phyloP scores from a whole-genome alignment of 2,888 invertebrate species.

The Microctonus hyperodae region DNA sequence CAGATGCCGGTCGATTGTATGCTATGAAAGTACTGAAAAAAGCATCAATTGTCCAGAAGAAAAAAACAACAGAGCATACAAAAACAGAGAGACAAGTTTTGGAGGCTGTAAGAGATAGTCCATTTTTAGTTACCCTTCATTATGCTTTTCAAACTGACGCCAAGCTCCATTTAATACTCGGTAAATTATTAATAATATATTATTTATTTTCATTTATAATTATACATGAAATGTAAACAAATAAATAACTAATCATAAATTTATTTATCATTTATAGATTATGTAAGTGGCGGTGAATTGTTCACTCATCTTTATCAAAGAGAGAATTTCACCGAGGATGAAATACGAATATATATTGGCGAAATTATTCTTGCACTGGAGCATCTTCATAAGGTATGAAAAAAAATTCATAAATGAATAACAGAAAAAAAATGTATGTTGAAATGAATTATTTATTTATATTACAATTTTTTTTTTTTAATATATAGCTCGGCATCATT shows the following conservation, averaged over 20 bases:
- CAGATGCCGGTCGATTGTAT: conserved; percentile 88
- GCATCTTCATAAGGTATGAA: conserved; percentile 87
- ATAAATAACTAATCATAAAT: not conserved
- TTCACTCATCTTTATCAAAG: conserved; percentile 96
- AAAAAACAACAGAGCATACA: conserved; percentile 96
- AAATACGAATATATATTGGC: conserved; percentile 93
- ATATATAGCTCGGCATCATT: conserved; percentile 85
- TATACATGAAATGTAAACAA: not conserved
- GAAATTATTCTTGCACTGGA: conserved; percentile 96
- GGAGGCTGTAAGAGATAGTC: conserved; percentile 92
- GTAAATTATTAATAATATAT: conserved; percentile 67
- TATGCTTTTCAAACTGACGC: conserved; percentile 99
- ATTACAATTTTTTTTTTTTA: conserved; percentile 55
- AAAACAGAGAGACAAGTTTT: conserved; percentile 96
- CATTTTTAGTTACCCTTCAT: conserved; percentile 95
- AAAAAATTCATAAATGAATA: conserved; percentile 3
- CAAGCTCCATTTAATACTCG: conserved; percentile 94
- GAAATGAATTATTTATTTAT: not conserved
- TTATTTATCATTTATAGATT: conserved; percentile 74
- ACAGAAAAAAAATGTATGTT: not conserved
- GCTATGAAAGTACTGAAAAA: conserved; percentile 99
- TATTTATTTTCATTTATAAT: not conserved
- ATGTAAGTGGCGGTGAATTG: conserved; percentile 95
- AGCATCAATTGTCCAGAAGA: conserved; percentile 91
- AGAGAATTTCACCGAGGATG: conserved; percentile 89